Conservation (phyloP, 2,113 vertebrate genomes). For the Microtus montanus region DNA sequence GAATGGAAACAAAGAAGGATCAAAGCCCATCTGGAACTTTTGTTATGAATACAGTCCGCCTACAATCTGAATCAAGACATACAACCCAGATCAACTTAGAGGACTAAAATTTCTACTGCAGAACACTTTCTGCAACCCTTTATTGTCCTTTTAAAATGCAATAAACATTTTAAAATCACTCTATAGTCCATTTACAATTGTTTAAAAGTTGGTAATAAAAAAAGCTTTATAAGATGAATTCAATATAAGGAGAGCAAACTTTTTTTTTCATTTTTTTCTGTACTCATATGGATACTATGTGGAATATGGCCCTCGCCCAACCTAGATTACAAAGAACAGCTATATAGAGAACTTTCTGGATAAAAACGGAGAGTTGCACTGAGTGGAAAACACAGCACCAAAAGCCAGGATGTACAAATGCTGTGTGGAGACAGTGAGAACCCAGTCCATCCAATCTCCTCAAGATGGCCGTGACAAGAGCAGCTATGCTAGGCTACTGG, state of each 20-base stretch:
- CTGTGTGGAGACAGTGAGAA: not conserved
- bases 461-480: not conserved
- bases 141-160: not conserved
- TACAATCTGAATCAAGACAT: not conserved
- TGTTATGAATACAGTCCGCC: not conserved
- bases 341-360: not conserved
- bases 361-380: slow-evolving; percentile 42
- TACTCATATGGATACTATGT: not conserved
- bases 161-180: not conserved
- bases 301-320: not conserved
- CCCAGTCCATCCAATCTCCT: not conserved
- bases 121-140: not conserved
- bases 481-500: not conserved
- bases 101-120: not conserved
- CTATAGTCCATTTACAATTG: not conserved
- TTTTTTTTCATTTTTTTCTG: not conserved
- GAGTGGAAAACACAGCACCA: not conserved
- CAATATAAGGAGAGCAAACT: not conserved
- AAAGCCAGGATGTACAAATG: not conserved
- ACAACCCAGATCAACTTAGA: not conserved
- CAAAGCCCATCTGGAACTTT: not conserved
- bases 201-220: not conserved
- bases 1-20: not conserved
- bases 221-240: not conserved
- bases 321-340: slow-evolving; percentile 14